Evolutionary conservation across 1,140 invertebrate genomes (phyloP).

Genomic region (Gryon sp.): DNA sequence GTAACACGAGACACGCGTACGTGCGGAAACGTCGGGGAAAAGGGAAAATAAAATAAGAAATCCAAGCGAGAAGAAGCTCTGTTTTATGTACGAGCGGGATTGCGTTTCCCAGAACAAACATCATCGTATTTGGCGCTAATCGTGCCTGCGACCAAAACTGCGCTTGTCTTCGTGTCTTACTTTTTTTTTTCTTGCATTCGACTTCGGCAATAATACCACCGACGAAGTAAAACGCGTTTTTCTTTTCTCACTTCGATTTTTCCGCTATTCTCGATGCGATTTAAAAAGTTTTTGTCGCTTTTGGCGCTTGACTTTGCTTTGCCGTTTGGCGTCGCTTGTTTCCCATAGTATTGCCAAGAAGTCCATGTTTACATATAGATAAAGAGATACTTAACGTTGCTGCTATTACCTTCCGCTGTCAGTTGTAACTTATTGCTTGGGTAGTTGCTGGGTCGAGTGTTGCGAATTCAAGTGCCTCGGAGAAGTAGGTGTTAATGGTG

Average conservation of each 20-base stretch:
- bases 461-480: slow-evolving; percentile 31
- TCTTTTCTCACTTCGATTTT: slow-evolving; percentile 12
- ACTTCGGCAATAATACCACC: too few species aligned
- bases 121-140: slow-evolving; percentile 67
- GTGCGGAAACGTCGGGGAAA: too few species aligned
- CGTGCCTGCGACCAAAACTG: slow-evolving; percentile 36
- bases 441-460: slow-evolving; percentile 37
- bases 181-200: too few species aligned
- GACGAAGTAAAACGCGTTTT: too few species aligned
- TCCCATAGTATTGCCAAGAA: slow-evolving; percentile 39
- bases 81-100: slow-evolving; percentile 72
- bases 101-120: slow-evolving; percentile 75
- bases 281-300: neutral
- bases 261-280: neutral
- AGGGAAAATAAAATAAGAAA: neutral
- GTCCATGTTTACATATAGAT: slow-evolving; percentile 48
- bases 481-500: slow-evolving; percentile 51
- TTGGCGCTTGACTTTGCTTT: neutral
- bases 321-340: slow-evolving; percentile 23
- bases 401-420: slow-evolving; percentile 40
- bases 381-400: slow-evolving; percentile 53
- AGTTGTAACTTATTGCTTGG: slow-evolving; percentile 53
- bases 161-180: neutral
- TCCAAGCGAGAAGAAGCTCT: neutral
- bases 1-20: neutral